A percentile compares a stretch with the other conserved stretches of the same genome.
These are phyloP conservation scores for Agelastica alni DNA, from an alignment of 2,888 invertebrate genomes.

Conservation along the genomic window DNA sequence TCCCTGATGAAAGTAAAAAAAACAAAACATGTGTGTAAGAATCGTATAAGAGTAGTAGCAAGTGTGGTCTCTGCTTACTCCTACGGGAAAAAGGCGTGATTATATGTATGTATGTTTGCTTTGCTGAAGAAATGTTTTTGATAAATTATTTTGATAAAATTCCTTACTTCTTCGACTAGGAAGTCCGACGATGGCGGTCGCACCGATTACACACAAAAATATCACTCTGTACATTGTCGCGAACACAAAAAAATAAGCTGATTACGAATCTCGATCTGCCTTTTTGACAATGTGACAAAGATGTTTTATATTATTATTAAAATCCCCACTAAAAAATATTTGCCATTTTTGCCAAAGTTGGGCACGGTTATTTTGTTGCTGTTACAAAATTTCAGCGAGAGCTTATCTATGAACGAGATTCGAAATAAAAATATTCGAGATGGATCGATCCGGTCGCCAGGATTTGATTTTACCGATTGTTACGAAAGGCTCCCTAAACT, in stretches of 20 bases:
- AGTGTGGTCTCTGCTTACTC: too few relatives aligned
- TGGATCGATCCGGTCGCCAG: too few relatives aligned
- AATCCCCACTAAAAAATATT: slow-evolving; percentile 10
- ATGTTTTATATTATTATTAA: slow-evolving; percentile 15
- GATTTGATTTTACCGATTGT: too few relatives aligned
- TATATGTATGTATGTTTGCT: too few relatives aligned
- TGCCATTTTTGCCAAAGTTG: slow-evolving; percentile 2
- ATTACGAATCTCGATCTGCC: not conserved
- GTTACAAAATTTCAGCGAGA: not conserved
- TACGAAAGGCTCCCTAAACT: too few relatives aligned
- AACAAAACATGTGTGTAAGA: too few relatives aligned
- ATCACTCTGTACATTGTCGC: slow-evolving; percentile 1
- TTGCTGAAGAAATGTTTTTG: not conserved
- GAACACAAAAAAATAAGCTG: not conserved
- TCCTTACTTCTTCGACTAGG: slow-evolving; percentile 4
- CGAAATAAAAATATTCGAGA: too few relatives aligned
- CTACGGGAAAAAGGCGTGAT: too few relatives aligned
- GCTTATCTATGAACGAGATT: too few relatives aligned
- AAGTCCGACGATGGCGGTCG: slow-evolving; percentile 5
- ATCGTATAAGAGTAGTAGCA: too few relatives aligned
- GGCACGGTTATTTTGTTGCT: not conserved
- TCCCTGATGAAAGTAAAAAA: too few relatives aligned
- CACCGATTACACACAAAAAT: slow-evolving; percentile 3
- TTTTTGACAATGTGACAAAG: slow-evolving; percentile 4
- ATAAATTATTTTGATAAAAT: not conserved